Base-by-base conservation (phyloP, 2,113 vertebrate species). In the Chamaea fasciata region DNA sequence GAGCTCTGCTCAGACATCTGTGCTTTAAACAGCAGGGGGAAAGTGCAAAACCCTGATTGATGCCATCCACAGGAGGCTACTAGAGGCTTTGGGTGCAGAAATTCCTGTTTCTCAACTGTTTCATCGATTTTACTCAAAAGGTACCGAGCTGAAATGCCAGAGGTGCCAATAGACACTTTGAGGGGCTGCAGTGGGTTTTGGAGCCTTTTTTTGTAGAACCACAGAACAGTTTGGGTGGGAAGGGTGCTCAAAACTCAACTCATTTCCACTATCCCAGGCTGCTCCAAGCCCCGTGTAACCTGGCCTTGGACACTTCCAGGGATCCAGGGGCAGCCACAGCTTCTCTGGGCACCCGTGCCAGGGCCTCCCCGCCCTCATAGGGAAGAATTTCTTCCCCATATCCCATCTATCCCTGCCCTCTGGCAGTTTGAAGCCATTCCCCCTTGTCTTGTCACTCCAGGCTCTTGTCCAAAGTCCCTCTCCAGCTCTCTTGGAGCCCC, bases 231-330 rank as follows among this genome's bases (percentile, higher is more conserved):
- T 74, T 44, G 60, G 15, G 39, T 74, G 46, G 53, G 46, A 82
- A 59, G 13, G 15, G 39, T 46, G 4, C 44, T 74, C 13, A 52
- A 39, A 60, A 24, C 4, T 46, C 39, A 59, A 20, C 37, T 65
- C 44, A 20, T 67, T 59, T 35, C 33, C 27, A 24, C 27, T 24
- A 0, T 13, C 13, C 37, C 52, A 39, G 10, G 9, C 0, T 52
- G 23, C 3, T 59, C 68, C 52, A 67, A 59, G 22, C 10, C 7
- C 3, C 0, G 0, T 64, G 14, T 9, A 49, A 0, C 9, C 57
- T 17, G n/a, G 31, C 17, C 13, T 67, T 33, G 60, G 31, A 8
- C 53, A 52, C 7, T 67, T 4, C 23, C 60, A 74, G 77, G 44
- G 37, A 59, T 52, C 15, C 83, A 56, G 44, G 50, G 23, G 8